Percentiles rank a stretch among this genome's conserved stretches.
Evolutionary conservation across 2,113 vertebrate genomes (phyloP).

Genomic region (Alaudala cheleensis): DNA sequence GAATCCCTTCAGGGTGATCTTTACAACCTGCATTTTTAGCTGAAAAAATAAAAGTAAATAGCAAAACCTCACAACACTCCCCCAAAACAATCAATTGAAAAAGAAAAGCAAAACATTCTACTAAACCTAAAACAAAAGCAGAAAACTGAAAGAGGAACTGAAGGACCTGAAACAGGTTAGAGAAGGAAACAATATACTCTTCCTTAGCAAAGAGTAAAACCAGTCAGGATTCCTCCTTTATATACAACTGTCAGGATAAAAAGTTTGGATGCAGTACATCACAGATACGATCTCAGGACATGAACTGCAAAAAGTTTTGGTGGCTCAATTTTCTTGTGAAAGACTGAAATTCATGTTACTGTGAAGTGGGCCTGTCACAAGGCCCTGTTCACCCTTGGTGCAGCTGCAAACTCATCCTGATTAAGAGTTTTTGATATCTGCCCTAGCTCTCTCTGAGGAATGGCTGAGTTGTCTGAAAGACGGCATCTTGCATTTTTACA

Average conservation of each 20-base stretch:
- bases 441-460: too few relatives aligned
- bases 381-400: not conserved
- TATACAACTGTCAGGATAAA: not conserved
- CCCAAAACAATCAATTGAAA: not conserved
- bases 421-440: not conserved
- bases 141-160: not conserved
- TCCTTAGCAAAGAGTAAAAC: not conserved
- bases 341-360: rapidly evolving
- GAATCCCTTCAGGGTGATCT: not conserved
- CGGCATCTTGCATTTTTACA: rapidly evolving
- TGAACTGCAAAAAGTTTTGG: not conserved
- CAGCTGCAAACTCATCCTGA: not conserved
- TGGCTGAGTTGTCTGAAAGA: not conserved
- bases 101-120: not conserved
- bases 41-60: not conserved
- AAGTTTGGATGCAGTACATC: not conserved
- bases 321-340: not conserved
- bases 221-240: not conserved
- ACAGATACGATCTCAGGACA: not conserved
- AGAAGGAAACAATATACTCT: not conserved
- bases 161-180: not conserved
- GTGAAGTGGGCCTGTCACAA: not conserved
- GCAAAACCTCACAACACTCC: not conserved
- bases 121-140: not conserved
- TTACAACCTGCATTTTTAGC: not conserved